Percentiles rank a stretch among this genome's conserved stretches.
Conservation (phyloP, 2,113 vertebrate species). For the Campylomormyrus numenius region DNA sequence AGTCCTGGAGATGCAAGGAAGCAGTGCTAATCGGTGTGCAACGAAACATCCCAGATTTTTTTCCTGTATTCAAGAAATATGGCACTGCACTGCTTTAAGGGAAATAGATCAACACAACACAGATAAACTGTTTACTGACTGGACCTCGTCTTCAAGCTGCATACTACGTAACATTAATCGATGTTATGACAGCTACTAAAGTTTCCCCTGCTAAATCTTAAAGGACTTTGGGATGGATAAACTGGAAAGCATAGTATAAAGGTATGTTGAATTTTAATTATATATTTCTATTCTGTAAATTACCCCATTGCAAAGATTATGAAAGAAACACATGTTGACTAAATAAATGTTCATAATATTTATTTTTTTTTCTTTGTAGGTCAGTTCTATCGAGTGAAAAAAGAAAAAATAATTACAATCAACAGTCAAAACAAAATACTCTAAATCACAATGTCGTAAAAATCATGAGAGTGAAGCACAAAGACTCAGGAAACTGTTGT, state of each 20-base stretch:
- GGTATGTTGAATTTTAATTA: neutral
- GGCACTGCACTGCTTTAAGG: neutral
- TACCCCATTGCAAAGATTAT: neutral
- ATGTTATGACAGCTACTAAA: neutral
- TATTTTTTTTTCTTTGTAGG: neutral
- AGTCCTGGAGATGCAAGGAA: neutral
- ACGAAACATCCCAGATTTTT: neutral
- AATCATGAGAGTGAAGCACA: neutral
- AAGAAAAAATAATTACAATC: neutral
- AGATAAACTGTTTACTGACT: neutral
- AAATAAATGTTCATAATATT: neutral
- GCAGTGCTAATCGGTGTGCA: neutral
- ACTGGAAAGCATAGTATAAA: neutral
- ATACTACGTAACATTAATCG: neutral
- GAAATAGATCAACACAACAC: neutral
- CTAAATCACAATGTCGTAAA: too few relatives aligned
- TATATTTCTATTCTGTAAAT: neutral
- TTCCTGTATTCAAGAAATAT: neutral
- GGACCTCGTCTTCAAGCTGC: neutral
- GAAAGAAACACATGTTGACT: neutral
- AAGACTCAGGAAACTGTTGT: neutral
- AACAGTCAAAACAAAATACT: neutral
- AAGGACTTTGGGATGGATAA: neutral
- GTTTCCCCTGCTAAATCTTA: neutral
- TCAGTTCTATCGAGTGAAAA: neutral